These are phyloP conservation scores for Aleiodes testaceus DNA, from an alignment of 2,888 invertebrate species.

Conservation along the genomic window DNA sequence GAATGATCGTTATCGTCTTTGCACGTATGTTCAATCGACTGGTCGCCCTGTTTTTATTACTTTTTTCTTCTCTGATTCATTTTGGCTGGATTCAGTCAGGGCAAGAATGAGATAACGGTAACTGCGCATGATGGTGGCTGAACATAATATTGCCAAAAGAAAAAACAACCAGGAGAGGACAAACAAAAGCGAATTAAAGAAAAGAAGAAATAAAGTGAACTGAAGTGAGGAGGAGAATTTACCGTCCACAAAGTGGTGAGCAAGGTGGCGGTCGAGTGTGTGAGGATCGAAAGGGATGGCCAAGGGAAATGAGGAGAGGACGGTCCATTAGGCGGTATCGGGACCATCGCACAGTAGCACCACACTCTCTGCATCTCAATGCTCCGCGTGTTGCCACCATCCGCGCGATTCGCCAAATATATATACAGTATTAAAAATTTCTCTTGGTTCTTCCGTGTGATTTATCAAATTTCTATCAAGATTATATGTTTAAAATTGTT, in stretches of 20 bases:
- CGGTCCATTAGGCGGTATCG: constrained; percentile 73
- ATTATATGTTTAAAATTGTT: neutral
- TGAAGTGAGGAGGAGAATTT: constrained; percentile 47
- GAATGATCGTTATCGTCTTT: constrained; percentile 51
- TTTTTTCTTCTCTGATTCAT: constrained; percentile 7
- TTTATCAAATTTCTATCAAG: neutral
- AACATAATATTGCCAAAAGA: constrained; percentile 41
- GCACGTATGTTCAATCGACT: constrained; percentile 47
- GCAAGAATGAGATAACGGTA: constrained; percentile 34
- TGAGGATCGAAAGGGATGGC: constrained; percentile 51
- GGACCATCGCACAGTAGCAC: constrained; percentile 73
- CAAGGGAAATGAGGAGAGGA: constrained; percentile 67
- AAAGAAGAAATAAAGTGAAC: constrained; percentile 46
- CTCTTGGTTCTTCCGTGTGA: constrained; percentile 45
- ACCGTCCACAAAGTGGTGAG: constrained; percentile 48
- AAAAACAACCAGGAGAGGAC: constrained; percentile 31
- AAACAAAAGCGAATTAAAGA: constrained; percentile 39
- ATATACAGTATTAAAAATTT: constrained; percentile 48
- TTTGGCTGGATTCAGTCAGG: constrained; percentile 33
- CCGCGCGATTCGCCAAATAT: constrained; percentile 44
- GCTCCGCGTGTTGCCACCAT: constrained; percentile 53
- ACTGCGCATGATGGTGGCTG: constrained; percentile 43
- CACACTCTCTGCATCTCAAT: constrained; percentile 73
- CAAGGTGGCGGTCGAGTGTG: constrained; percentile 59
- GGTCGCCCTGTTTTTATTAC: constrained; percentile 36